Evolutionary conservation across 1,140 invertebrate genomes (phyloP), one percentile per base, ranked within the genome.

Genomic region (Drosophila setifemur): DNA sequence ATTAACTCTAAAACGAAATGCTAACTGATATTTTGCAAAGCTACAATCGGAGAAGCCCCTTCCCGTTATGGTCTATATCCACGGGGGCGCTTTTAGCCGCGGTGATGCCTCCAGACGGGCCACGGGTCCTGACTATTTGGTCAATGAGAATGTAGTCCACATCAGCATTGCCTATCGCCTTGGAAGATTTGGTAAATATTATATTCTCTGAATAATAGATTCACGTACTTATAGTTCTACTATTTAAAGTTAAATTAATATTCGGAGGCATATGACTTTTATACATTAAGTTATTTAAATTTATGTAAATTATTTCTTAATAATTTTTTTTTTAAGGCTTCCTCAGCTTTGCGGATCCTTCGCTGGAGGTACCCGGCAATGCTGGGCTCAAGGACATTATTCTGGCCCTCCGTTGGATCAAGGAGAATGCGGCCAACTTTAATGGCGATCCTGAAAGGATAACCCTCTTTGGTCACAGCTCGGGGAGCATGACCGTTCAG

Each of bases 41-140:
- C n/a, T n/a, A n/a, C n/a, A n/a, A n/a, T n/a, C n/a, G n/a, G 60
- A 73, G 1, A 68, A 85, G 5, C 74, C 69, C 8, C 44, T 82
- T 18, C 93, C 95, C 0, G 93, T 96, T 0, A 92, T 96, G 89
- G 92, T 95, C 0, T 96, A 91, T 88, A 91, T 96, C 25, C 93
- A 96, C 86, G 95, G 95, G 2, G 95, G 95, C 4, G 92, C 68
- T 12, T 94, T 94, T 60, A 85, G 89, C 12, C 48, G 73, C 3
- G 93, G 93, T 0, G 92, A 91, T 18, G 91, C 60, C 6, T 54
- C 81, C 0, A 64, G 71, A 4, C 64, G 26, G 0, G 33, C 35
- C 5, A 73, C 72, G 60, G 58, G 91, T 3, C 92, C 93, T 0
- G 92, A 93, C 40, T 92, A 94, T 52, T 92, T 94, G 6, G 92